Evolutionary conservation across 2,797 vertebrate genomes (phyloP).

Genomic region (Poecilia velifera): DNA sequence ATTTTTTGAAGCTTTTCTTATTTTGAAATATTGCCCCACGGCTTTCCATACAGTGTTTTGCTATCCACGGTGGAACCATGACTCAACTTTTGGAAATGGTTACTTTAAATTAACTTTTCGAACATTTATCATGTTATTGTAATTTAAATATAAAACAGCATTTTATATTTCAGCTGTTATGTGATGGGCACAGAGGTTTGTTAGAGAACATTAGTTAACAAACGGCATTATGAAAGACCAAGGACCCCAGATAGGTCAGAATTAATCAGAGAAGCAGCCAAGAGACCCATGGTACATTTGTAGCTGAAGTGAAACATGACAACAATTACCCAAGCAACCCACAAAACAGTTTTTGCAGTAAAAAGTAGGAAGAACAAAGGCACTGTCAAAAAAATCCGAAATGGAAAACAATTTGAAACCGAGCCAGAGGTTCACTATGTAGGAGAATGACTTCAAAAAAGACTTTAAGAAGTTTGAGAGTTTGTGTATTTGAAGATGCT

Average conservation of each 20-base stretch:
- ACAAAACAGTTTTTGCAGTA: neutral
- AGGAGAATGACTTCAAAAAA: neutral
- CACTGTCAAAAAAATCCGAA: neutral
- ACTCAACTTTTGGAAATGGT: neutral
- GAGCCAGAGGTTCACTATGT: neutral
- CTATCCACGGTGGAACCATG: neutral
- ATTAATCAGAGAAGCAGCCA: neutral
- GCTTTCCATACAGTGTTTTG: too few species aligned
- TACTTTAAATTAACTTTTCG: neutral
- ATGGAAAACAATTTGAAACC: neutral
- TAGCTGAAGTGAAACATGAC: neutral
- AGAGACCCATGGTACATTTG: neutral
- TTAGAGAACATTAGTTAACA: too few species aligned
- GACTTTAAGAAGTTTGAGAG: neutral
- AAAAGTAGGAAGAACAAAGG: neutral
- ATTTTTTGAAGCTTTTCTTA: too few species aligned
- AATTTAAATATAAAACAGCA: too few species aligned
- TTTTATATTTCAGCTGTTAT: too few species aligned
- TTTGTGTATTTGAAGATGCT: neutral
- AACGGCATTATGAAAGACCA: too few species aligned
- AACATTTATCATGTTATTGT: too few species aligned
- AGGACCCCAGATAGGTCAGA: neutral
- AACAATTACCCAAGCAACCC: neutral
- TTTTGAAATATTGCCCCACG: too few species aligned
- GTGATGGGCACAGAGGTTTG: too few species aligned